Base-by-base conservation (phyloP, 2,888 invertebrate species). In the Abrostola triplasia region DNA sequence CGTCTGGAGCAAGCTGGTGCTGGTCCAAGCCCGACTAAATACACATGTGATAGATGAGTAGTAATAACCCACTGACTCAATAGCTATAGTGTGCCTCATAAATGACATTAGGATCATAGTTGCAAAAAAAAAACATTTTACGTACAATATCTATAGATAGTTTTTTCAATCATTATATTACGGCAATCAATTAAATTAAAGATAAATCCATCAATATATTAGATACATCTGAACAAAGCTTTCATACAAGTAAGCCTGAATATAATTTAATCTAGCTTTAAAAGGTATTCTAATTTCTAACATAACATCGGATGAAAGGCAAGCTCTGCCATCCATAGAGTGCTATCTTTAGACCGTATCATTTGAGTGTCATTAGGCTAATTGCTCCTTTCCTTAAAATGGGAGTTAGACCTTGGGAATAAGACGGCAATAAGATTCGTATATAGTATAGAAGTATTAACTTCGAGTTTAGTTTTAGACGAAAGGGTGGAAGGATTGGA, bases 321-420 rank as follows among this genome's bases (percentile, higher is more conserved):
- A 13, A 44, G 12, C 12, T 44, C 13, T 13, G 8, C 13, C 41
- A 41, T 41, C 44, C 13, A 44, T 13, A 13, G 13, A 12, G 44
- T 7, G 24, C 24, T 24, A 13, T 44, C 36, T 58, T 24, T 47
- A 47, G 52, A 51, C 36, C 42, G 36, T 51, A 44, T 62, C 38
- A 51, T 41, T 57, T 52, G 40, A 57, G 40, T 49, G 36, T 50
- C 59, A 59, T 59, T 59, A 59, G 47, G 6, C 59, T 52, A 52
- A 59, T 59, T 59, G 52, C 36, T 37, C 44, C 36, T 52, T 47
- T 58, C 35, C 24, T 13, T 35, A 5, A 48, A 48, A 48, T 48
- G 24, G 35, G 10, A 35, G 10, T 48, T 24, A 4, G 11, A 48
- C 11, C 0, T 9, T 10, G 10, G 10, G 5, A 11, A 6, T 13